Base-by-base conservation (phyloP, 2,113 vertebrate genomes). In the Aegotheles bennettii region DNA sequence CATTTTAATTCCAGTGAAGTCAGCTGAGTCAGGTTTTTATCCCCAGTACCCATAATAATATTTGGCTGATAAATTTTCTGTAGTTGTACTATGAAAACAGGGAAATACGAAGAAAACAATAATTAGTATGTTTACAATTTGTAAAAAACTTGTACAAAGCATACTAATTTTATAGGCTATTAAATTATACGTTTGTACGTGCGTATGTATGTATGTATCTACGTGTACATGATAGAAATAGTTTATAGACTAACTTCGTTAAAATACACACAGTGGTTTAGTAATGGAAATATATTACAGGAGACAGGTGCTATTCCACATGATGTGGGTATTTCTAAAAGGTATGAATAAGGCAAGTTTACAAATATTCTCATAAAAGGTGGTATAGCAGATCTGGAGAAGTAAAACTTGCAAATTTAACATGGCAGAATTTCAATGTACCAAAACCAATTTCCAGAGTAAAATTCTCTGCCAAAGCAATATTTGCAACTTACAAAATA, bases 11-110 rank as follows among this genome's bases (percentile, higher is more conserved):
- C 74, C 65, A 53, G 12, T n/a, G 7, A 43, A 78, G 29, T 82
- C 43, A 87, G 28, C 36, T 67, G 61, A 60, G 40, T 15, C 26
- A 60, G 18, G 15, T 2, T 51, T 91, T 89, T 64, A 19, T 21
- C 13, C 4, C n/a, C 13, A 3, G 1, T 45, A 43, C 18, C 33
- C 6, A 1, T 67, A 38, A 42, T 1, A 75, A 6, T 73, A 45
- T 16, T 75, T 80, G n/a, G 8, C 40, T 61, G 13, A 26, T 13
- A 40, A 9, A 42, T 74, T 53, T 89, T 74, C 69, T 87, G 11
- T 23, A n/a, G 28, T 29, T 71, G 8, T 35, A 16, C 6, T 51
- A 17, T 7, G 9, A 73, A 73, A 90, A n/a, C 2, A 16, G 10
- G 7, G 19, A 69, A 84, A 48, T 51, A 61, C 47, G 7, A 53